Conservation (phyloP, 2,888 invertebrate species). For the Chironomus riparius region DNA sequence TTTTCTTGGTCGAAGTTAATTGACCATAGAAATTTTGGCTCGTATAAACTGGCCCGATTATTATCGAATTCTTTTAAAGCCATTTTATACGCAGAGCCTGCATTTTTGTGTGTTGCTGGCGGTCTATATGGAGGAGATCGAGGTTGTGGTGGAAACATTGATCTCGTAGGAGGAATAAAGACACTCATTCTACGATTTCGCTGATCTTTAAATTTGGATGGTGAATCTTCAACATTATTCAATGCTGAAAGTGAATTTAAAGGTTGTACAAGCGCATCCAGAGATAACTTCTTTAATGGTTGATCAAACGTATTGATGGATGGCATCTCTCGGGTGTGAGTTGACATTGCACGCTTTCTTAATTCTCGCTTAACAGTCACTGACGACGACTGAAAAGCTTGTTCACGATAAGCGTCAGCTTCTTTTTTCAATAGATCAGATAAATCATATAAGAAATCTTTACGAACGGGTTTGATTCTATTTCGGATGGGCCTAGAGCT, state of each 20-base stretch:
- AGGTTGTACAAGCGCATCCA: background rate
- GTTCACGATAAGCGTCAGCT: conserved; percentile 19
- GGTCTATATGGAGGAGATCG: conserved; percentile 15
- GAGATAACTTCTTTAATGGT: background rate
- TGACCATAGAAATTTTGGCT: conserved; percentile 14
- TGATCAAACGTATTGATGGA: conserved; percentile 1
- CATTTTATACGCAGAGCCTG: conserved; percentile 9
- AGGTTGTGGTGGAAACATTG: background rate
- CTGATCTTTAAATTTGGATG: conserved; percentile 2
- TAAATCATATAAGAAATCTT: conserved; percentile 64
- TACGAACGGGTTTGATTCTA: conserved; percentile 54
- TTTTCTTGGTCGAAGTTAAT: background rate
- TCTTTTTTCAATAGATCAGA: conserved; percentile 45
- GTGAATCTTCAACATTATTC: background rate
- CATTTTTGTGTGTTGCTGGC: background rate
- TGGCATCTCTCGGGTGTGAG: conserved; percentile 7
- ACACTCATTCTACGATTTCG: conserved; percentile 20
- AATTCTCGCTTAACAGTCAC: conserved; percentile 8
- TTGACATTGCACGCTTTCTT: conserved; percentile 19
- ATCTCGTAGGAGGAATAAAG: background rate
- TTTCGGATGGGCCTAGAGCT: conserved; percentile 52
- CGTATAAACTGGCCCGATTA: conserved; percentile 6
- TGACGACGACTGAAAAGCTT: background rate
- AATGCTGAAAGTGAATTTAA: background rate
- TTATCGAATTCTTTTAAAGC: background rate